phyloP scores from a whole-genome alignment of 2,888 invertebrate genomes.

The Xylophagus ater region DNA sequence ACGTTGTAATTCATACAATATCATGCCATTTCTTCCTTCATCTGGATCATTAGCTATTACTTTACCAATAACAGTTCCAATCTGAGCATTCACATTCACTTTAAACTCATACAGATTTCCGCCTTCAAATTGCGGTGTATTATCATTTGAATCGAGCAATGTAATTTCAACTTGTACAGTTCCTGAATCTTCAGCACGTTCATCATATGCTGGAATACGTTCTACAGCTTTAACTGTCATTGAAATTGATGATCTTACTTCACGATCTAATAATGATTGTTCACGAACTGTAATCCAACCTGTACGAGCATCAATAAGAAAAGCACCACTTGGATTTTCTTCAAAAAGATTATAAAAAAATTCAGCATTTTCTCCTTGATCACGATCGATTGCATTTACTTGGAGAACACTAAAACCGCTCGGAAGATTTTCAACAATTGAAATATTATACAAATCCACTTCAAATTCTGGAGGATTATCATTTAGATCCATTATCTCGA shows the following conservation, averaged over 20 bases:
- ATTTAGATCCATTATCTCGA: constrained; percentile 65
- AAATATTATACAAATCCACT: constrained; percentile 81
- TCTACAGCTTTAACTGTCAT: constrained; percentile 73
- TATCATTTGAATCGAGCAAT: constrained; percentile 81
- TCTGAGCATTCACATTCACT: constrained; percentile 53
- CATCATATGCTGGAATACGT: constrained; percentile 49
- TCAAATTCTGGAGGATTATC: constrained; percentile 82
- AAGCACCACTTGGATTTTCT: constrained; percentile 62
- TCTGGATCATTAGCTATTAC: constrained; percentile 77
- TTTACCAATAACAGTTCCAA: constrained; percentile 64
- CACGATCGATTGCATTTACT: constrained; percentile 65
- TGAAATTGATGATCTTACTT: constrained; percentile 56
- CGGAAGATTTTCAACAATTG: constrained; percentile 82
- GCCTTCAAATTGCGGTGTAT: constrained; percentile 75
- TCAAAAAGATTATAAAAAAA: constrained; percentile 60
- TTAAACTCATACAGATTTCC: constrained; percentile 72
- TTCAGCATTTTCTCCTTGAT: constrained; percentile 76
- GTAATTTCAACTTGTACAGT: constrained; percentile 70
- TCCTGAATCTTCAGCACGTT: constrained; percentile 34
- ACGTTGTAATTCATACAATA: constrained; percentile 61
- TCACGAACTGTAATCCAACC: constrained; percentile 80
- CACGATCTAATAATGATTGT: constrained; percentile 64
- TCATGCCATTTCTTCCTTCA: constrained; percentile 53
- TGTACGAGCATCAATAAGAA: constrained; percentile 63
- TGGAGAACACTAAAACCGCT: constrained; percentile 50